A percentile compares a stretch with the other conserved stretches of the same genome.
Evolutionary conservation across 2,888 invertebrate genomes (phyloP).

Genomic region (Eupithecia dodoneata): DNA sequence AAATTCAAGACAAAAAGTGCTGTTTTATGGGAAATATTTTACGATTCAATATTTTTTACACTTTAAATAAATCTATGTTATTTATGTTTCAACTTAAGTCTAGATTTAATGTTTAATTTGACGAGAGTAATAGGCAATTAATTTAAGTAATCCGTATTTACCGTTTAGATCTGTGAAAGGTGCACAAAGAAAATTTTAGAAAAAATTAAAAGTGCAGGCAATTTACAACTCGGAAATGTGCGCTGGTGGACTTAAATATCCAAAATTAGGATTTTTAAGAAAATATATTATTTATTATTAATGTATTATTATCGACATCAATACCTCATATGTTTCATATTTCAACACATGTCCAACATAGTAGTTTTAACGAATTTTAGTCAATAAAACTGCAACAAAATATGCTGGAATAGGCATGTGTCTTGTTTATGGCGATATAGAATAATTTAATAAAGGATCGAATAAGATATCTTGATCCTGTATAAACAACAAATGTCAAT

Average conservation of each 20-base stretch:
- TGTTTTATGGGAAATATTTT: conserved; percentile 2
- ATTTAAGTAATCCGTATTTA: conserved; percentile 7
- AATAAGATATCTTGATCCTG: not conserved
- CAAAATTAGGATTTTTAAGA: not conserved
- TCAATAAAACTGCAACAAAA: not conserved
- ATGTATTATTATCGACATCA: not conserved
- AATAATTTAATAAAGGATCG: not conserved
- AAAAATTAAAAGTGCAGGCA: conserved; percentile 32
- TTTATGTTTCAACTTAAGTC: not conserved
- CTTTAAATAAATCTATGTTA: not conserved
- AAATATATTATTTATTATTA: no score
- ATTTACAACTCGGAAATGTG: conserved; percentile 25
- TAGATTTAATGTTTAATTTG: not conserved
- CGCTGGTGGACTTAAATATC: conserved; percentile 12
- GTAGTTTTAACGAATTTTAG: not conserved
- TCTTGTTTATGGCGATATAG: not conserved
- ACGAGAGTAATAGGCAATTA: not conserved
- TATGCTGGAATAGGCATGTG: not conserved
- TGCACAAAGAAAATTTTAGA: conserved; percentile 25
- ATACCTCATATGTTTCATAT: not conserved
- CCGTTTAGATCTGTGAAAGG: conserved; percentile 20
- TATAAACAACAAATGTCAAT: not conserved
- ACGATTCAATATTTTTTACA: not conserved
- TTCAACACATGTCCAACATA: not conserved
- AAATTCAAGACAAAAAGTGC: conserved; percentile 23